phyloP scores from a whole-genome alignment of 1,140 invertebrate genomes.

The Drosophila miranda region DNA sequence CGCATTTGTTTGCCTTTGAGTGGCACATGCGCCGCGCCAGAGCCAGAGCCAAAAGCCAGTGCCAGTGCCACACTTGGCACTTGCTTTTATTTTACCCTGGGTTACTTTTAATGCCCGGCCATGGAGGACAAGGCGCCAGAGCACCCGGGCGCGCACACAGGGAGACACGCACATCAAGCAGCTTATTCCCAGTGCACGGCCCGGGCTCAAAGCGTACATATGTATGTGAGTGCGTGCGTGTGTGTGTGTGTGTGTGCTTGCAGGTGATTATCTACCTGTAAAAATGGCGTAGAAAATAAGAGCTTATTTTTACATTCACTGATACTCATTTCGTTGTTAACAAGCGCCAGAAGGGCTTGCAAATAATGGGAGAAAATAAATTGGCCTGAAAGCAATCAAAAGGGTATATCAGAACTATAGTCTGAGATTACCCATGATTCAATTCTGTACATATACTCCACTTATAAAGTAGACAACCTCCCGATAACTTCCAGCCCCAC shows the following conservation, averaged over 20 bases:
- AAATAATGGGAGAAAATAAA: neutral
- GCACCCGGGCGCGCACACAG: conserved; percentile 29
- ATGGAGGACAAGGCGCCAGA: conserved; percentile 6
- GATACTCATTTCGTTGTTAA: conserved; percentile 26
- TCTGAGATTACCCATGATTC: no score
- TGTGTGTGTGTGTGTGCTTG: conserved; percentile 24
- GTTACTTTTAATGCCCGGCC: conserved; percentile 68
- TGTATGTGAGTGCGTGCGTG: neutral
- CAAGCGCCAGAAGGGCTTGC: conserved; percentile 3
- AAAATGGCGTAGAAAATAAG: conserved; percentile 34
- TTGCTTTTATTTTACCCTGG: conserved; percentile 77
- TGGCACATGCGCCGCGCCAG: conserved; percentile 32
- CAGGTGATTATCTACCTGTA: conserved; percentile 69
- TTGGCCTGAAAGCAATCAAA: neutral
- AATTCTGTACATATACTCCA: no score
- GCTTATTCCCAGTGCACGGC: conserved; percentile 67
- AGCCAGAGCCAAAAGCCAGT: no score
- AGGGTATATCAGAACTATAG: no score
- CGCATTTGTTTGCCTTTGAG: conserved; percentile 51
- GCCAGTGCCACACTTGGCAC: conserved; percentile 40
- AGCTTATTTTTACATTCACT: conserved; percentile 21
- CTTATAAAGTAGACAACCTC: no score
- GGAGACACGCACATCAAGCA: conserved; percentile 40
- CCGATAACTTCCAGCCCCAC: no score
- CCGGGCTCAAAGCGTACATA: conserved; percentile 7